Conservation (phyloP, 1,140 invertebrate genomes). For the Eumaeus atala region DNA sequence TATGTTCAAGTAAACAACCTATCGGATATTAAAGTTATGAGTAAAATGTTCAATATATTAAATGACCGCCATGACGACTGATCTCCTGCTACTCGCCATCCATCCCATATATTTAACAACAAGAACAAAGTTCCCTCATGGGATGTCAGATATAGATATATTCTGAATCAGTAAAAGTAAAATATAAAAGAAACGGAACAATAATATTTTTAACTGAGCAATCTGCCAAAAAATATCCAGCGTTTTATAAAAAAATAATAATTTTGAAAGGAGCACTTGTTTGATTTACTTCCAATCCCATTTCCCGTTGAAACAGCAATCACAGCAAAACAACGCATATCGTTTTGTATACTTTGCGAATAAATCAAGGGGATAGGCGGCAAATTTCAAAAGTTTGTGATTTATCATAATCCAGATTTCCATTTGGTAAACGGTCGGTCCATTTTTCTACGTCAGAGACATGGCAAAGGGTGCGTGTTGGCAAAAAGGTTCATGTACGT, state of each 20-base stretch:
- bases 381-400: slow-evolving; percentile 69
- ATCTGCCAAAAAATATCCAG: not conserved
- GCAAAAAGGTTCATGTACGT: slow-evolving; percentile 43
- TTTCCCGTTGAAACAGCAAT: slow-evolving; percentile 17
- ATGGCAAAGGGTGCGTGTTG: slow-evolving; percentile 58
- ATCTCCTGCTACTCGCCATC: no score
- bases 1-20: no score
- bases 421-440: slow-evolving; percentile 62
- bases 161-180: no score
- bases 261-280: not conserved
- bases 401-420: slow-evolving; percentile 71
- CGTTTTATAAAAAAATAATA: not conserved
- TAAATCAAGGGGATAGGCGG: slow-evolving; percentile 57
- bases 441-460: slow-evolving; percentile 70
- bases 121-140: no score
- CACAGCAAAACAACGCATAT: slow-evolving; percentile 45
- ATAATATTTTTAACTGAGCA: no score
- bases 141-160: no score
- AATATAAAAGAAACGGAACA: no score
- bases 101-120: no score
- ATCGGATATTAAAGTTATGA: no score
- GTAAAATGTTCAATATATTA: no score
- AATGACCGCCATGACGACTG: no score
- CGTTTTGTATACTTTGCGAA: slow-evolving; percentile 49
- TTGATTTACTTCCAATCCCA: slow-evolving; percentile 9